Evolutionary conservation across 2,113 vertebrate species (phyloP).

Genomic region (Hydropotes inermis): DNA sequence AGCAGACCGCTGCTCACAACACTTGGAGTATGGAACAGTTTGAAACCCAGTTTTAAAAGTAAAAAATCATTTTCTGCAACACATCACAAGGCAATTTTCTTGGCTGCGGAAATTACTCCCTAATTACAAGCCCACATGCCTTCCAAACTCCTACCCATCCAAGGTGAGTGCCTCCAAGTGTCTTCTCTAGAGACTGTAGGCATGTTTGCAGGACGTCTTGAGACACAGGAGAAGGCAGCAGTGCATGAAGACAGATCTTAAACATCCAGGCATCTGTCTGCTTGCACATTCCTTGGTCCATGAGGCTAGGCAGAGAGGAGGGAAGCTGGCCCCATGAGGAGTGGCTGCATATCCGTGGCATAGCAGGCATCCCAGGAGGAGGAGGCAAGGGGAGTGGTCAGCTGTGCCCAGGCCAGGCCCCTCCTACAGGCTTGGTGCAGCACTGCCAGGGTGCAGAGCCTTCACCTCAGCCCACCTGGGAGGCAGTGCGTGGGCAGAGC

Average conservation of each 20-base stretch:
- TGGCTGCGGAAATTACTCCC: background rate
- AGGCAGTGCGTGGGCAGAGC: background rate
- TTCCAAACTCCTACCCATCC: background rate
- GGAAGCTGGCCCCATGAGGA: background rate
- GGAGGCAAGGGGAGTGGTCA: fast-evolving
- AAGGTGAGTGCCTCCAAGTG: fast-evolving
- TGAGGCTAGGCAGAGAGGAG: background rate
- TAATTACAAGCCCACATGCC: background rate
- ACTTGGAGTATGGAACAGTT: background rate
- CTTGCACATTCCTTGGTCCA: background rate
- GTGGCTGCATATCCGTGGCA: too few species aligned
- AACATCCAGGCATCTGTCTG: background rate
- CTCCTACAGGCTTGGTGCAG: background rate
- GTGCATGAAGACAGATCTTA: background rate
- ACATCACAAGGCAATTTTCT: background rate
- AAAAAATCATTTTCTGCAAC: background rate
- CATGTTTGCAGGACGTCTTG: background rate
- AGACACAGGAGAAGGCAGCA: background rate
- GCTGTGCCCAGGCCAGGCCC: background rate
- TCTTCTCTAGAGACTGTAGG: background rate
- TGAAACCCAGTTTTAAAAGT: background rate
- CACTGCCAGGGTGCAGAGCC: too few species aligned
- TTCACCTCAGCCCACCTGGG: too few species aligned
- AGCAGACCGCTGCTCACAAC: background rate
- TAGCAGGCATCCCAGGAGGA: background rate